These are phyloP conservation scores for Notarius quadriscutis DNA, from an alignment of 2,113 vertebrate genomes.

Conservation along the genomic window DNA sequence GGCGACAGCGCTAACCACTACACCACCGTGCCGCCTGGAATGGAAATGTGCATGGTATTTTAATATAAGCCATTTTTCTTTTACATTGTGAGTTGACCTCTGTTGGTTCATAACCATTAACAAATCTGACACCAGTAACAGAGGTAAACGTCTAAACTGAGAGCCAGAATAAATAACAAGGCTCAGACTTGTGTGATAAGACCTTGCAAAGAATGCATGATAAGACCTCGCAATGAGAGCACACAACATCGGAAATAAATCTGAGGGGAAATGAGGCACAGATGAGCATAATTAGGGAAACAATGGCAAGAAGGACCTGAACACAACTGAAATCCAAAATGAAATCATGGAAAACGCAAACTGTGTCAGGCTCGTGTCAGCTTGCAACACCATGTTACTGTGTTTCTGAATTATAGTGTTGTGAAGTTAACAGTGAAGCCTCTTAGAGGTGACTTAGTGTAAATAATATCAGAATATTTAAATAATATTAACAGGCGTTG, in stretches of 20 bases:
- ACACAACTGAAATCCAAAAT: background rate
- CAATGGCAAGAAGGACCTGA: background rate
- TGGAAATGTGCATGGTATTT: background rate
- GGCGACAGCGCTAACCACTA: too few relatives aligned
- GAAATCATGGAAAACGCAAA: background rate
- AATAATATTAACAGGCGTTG: too few relatives aligned
- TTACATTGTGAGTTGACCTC: background rate
- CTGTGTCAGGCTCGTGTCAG: background rate
- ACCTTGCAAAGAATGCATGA: background rate
- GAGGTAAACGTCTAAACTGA: background rate
- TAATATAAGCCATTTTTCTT: background rate
- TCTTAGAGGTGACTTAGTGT: background rate
- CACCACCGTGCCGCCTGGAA: background rate
- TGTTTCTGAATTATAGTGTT: background rate
- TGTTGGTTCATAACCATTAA: background rate
- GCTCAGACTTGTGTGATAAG: background rate
- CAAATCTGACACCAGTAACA: slow-evolving; percentile 5
- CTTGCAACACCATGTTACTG: background rate
- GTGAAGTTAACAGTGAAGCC: background rate
- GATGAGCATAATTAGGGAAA: background rate
- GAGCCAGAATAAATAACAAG: background rate
- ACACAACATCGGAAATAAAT: background rate
- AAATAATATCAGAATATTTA: background rate
- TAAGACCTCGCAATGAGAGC: background rate
- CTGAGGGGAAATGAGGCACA: background rate